Conservation (phyloP, 37 sponge, comb jelly and placozoan genomes). For the Ianthella basta region DNA sequence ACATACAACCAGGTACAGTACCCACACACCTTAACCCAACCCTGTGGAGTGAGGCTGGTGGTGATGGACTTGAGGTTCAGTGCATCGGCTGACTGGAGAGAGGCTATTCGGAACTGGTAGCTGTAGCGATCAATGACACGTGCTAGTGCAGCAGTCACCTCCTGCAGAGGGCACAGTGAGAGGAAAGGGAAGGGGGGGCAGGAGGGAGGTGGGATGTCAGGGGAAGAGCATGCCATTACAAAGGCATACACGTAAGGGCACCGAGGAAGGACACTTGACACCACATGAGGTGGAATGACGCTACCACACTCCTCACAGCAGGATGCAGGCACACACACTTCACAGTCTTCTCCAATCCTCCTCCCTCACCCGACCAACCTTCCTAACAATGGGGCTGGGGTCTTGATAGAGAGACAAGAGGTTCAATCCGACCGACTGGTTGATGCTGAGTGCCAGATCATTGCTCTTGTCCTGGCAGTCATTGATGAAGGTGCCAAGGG, state of each 20-base stretch:
- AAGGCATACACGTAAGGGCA: not conserved
- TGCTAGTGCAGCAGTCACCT: slow-evolving; percentile 82
- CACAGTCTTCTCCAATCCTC: too few species aligned
- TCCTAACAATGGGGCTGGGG: slow-evolving; percentile 83
- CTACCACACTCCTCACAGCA: too few species aligned
- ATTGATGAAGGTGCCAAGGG: slow-evolving; percentile 90
- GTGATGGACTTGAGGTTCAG: slow-evolving; percentile 41
- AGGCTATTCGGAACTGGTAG: slow-evolving; percentile 82
- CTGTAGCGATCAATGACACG: slow-evolving; percentile 78
- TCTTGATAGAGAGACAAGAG: slow-evolving; percentile 74
- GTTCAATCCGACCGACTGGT: slow-evolving; percentile 65
- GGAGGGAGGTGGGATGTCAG: not conserved
- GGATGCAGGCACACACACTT: too few species aligned
- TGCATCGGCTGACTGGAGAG: slow-evolving; percentile 47
- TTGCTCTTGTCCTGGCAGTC: slow-evolving; percentile 42
- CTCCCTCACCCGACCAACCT: slow-evolving; percentile 51
- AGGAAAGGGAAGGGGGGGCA: not conserved
- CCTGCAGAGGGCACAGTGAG: slow-evolving; percentile 50
- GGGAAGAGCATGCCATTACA: not conserved
- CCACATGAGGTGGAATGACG: too few species aligned
- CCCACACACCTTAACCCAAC: slow-evolving; percentile 84
- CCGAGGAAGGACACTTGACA: not conserved
- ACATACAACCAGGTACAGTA: too few species aligned
- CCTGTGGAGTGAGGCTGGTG: slow-evolving; percentile 70
- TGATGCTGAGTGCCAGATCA: slow-evolving; percentile 72